phyloP scores from a whole-genome alignment of 2,888 invertebrate genomes.

The Amiota minor region DNA sequence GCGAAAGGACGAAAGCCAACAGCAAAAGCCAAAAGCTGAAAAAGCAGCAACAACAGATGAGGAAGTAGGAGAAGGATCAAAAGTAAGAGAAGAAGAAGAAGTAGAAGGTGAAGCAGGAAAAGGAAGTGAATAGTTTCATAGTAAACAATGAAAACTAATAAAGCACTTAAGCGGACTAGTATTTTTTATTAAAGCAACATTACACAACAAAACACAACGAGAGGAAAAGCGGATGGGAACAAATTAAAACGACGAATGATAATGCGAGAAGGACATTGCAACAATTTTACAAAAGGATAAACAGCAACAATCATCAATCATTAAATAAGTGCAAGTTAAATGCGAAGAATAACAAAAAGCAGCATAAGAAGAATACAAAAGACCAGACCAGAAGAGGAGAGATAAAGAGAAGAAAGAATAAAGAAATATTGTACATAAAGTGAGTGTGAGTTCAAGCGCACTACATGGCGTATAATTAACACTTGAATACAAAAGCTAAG shows the following conservation, averaged over 20 bases:
- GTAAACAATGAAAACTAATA: conserved; percentile 62
- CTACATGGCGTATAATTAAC: conserved; percentile 32
- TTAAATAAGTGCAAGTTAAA: conserved; percentile 27
- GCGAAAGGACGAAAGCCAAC: not conserved
- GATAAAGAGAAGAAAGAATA: conserved; percentile 16
- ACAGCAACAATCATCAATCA: conserved; percentile 47
- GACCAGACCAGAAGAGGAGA: conserved; percentile 19
- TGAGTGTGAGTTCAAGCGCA: conserved; percentile 12
- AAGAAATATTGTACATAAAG: too few relatives aligned
- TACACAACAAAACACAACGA: conserved; percentile 11
- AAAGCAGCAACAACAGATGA: conserved; percentile 35
- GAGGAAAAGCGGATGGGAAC: conserved; percentile 22
- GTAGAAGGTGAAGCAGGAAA: conserved; percentile 14
- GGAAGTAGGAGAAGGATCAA: conserved; percentile 30
- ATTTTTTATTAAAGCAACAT: conserved; percentile 46
- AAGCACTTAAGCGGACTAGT: conserved; percentile 58
- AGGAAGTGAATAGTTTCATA: conserved; percentile 47
- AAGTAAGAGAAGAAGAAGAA: conserved; percentile 23
- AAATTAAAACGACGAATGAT: conserved; percentile 20
- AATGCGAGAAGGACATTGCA: conserved; percentile 33
- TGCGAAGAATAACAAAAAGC: conserved; percentile 20
- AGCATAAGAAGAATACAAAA: not conserved
- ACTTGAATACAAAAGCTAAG: conserved; percentile 26
- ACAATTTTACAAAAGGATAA: conserved; percentile 38
- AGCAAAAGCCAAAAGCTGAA: not conserved